phyloP scores from a whole-genome alignment of 2,888 invertebrate species.

The Stenodera caucasica region DNA sequence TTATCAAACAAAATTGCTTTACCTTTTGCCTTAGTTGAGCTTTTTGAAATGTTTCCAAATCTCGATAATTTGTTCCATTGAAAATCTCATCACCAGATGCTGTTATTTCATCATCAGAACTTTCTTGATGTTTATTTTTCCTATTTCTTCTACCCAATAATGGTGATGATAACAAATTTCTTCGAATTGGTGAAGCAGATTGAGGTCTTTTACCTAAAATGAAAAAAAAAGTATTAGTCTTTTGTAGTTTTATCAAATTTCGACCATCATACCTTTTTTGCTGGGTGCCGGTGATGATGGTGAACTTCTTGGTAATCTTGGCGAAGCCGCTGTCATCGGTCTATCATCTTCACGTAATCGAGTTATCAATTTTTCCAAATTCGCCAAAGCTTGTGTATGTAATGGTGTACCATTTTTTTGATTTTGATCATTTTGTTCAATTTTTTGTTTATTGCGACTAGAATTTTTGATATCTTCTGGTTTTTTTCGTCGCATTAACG shows the following conservation, averaged over 20 bases:
- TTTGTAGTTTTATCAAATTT: too few species aligned
- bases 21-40: slow-evolving; percentile 91
- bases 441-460: slow-evolving; percentile 46
- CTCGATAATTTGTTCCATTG: slow-evolving; percentile 75
- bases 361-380: slow-evolving; percentile 62
- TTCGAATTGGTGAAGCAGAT: slow-evolving; percentile 77
- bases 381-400: slow-evolving; percentile 61
- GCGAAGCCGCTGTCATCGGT: slow-evolving; percentile 58
- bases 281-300: slow-evolving; percentile 73
- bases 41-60: slow-evolving; percentile 90
- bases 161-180: slow-evolving; percentile 81
- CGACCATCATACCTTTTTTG: slow-evolving; percentile 70
- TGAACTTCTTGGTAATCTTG: slow-evolving; percentile 74
- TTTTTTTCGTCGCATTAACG: slow-evolving; percentile 52
- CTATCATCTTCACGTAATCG: slow-evolving; percentile 61
- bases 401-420: slow-evolving; percentile 45
- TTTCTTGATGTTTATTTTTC: slow-evolving; percentile 71
- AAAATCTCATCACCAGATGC: slow-evolving; percentile 62
- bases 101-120: slow-evolving; percentile 78
- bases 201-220: slow-evolving; percentile 66
- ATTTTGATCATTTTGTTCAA: slow-evolving; percentile 29
- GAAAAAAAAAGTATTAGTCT: neutral
- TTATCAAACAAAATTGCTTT: too few species aligned
- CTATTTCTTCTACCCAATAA: slow-evolving; percentile 73
- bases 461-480: slow-evolving; percentile 39